phyloP scores from a whole-genome alignment of 2,113 vertebrate species.

The Oxygymnocypris stewartii region DNA sequence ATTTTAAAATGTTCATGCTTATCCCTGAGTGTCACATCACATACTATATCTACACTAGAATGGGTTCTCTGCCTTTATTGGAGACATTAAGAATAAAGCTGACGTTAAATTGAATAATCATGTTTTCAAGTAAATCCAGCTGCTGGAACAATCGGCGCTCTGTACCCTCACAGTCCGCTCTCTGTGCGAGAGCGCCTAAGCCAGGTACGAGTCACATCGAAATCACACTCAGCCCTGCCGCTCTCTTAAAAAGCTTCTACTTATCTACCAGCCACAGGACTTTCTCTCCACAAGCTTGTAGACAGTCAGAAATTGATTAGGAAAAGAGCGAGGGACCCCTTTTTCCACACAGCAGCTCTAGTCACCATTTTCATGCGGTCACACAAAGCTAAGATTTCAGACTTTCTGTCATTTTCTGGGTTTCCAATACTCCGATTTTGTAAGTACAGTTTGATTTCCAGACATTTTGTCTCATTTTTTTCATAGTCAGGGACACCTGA shows the following conservation, averaged over 20 bases:
- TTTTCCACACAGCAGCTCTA: conserved; percentile 60
- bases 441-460: conserved; percentile 69
- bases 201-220: conserved; percentile 70
- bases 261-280: conserved; percentile 74
- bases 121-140: conserved; percentile 64
- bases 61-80: conserved; percentile 47
- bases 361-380: conserved; percentile 55
- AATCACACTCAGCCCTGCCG: conserved; percentile 67
- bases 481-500: conserved; percentile 54
- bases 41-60: conserved; percentile 19
- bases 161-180: conserved; percentile 67
- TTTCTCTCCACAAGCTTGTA: conserved; percentile 66
- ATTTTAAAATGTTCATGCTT: conserved; percentile 3
- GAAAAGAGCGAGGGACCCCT: conserved; percentile 61
- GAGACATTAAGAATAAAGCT: conserved; percentile 57
- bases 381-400: conserved; percentile 64
- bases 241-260: conserved; percentile 73
- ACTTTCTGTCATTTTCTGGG: conserved; percentile 34
- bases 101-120: conserved; percentile 65
- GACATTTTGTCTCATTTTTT: not conserved
- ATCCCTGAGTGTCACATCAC: conserved; percentile 2
- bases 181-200: conserved; percentile 61
- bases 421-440: conserved; percentile 60
- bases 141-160: conserved; percentile 64
- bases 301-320: conserved; percentile 74